Base-by-base conservation (phyloP, 2,113 vertebrate species). In the Macquaria ambigua region DNA sequence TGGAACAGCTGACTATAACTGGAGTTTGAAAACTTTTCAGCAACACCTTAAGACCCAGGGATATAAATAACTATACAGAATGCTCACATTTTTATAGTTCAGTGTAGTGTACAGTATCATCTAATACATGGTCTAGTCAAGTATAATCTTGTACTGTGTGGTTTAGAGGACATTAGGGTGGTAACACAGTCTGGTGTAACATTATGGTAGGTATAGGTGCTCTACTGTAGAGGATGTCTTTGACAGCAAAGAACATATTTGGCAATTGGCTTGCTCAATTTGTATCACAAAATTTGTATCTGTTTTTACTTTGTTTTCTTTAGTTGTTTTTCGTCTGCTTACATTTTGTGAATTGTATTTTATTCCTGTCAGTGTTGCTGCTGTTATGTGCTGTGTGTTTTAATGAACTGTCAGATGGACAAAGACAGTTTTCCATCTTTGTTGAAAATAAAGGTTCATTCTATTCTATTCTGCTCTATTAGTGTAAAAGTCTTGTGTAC, bases 1-100 rank as follows among this genome's bases (percentile, higher is more conserved):
- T 46, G 55, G 83, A 90, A 76, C 68, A 80, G 68, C 79, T 83
- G 73, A 85, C 23, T 77, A 62, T 16, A 37, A 75, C 31, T 21
- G 58, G 64, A 64, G 53, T 31, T n/a, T 62, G 21, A 61, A 72
- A 55, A 41, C 70, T 12, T 58, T 64, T 61, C 20, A 59, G 20
- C 14, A 31, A 59, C 67, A 41, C 20, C 12, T 39, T 50, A 5
- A 68, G 14, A 23, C 34, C 20, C 25, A 21, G 41, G 2, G 55
- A 11, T 48, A 34, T 28, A 53, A 50, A n/a, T 25, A 64, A 46
- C 21, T 14, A 52, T 7, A 73, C 12, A 28, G 37, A 43, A 41
- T 20, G 16, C 1, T 25, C 14, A 9, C 28, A 62, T 34, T 34
- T 53, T 18, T 63, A 41, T 68, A 68, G 37, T 34, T 46, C 37